Base-by-base conservation (phyloP, 2,797 vertebrate genomes). In the Gymnothorax javanicus region DNA sequence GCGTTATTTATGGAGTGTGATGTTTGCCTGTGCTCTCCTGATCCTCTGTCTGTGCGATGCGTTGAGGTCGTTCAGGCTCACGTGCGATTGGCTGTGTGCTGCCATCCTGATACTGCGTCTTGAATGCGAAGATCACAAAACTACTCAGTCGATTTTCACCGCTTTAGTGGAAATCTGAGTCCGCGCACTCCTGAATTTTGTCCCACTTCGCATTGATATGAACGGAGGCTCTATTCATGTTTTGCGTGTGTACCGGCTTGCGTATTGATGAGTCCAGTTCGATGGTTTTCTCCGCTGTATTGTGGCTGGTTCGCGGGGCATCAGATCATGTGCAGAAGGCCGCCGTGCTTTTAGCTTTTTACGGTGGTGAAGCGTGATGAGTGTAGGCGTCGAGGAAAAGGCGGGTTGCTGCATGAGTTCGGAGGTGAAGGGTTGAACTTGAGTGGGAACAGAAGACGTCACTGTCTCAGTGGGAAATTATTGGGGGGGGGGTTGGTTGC, bases 401-500 rank as follows among this genome's bases (percentile, higher is more conserved):
- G 75, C 15, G 23, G 75, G 50, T 79, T 79, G 50, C 15, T 6
- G 23, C 43, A 79, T 43, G 27, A 79, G 75, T n/a, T 54, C 33
- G 33, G 43, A 20, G 50, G 75, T 79, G 43, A 79, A 17, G 75
- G 50, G 15, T 50, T 82, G 27, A 89, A 89, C 85, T 87, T 89
- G 89, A 88, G 88, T 90, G 88, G 59, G 27, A 23, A 87, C 88
- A 90, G 59, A 84, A 91, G 92, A 93, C 92, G 82, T 43, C 75
- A 91, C 94, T 88, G 90, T 92, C 93, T 93, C 90, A 85, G 92
- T 91, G 90, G 92, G 91, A 85, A 92, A 91, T 87, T 92, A 92
- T 94, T 94, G 91, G 93, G 88, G 43, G 12, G 27, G 27, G 27
- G 11, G 12, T 13, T 15, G 25, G 17, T 25, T 25, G 25, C 4